These are phyloP conservation scores for Hyposoter didymator DNA, from an alignment of 2,888 invertebrate species.

Conservation along the genomic window DNA sequence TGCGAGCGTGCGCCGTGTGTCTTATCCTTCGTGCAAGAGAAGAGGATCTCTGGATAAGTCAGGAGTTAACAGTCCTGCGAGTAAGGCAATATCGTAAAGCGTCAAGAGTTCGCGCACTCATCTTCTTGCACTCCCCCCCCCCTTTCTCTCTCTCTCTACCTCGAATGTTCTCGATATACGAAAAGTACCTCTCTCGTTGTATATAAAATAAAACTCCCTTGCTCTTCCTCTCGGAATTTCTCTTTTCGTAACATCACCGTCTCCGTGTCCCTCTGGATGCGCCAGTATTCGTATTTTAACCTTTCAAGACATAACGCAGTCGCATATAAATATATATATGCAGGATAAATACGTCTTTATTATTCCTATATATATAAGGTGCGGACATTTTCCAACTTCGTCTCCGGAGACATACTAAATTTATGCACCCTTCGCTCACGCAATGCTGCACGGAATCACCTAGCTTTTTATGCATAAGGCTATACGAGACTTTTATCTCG, in stretches of 20 bases:
- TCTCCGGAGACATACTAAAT: constrained; percentile 39
- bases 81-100: constrained; percentile 60
- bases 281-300: constrained; percentile 52
- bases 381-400: constrained; percentile 50
- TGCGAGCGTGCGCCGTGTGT: constrained; percentile 54
- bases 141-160: constrained; percentile 42
- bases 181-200: constrained; percentile 43
- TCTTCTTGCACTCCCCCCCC: constrained; percentile 38
- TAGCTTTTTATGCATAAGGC: constrained; percentile 28
- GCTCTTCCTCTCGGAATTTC: constrained; percentile 35
- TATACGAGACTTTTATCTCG: constrained; percentile 40
- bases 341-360: background rate
- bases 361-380: constrained; percentile 42
- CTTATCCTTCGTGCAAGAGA: constrained; percentile 25
- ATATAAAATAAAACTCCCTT: constrained; percentile 48
- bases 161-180: constrained; percentile 61
- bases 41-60: constrained; percentile 45
- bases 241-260: constrained; percentile 44
- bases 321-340: constrained; percentile 7
- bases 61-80: constrained; percentile 44
- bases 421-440: constrained; percentile 63
- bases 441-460: constrained; percentile 44
- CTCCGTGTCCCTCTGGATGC: constrained; percentile 32
- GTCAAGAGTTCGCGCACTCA: constrained; percentile 45
- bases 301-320: constrained; percentile 44